These are phyloP conservation scores for Phalacrocorax pelagicus DNA, from an alignment of 2,113 vertebrate species.

Conservation along the genomic window DNA sequence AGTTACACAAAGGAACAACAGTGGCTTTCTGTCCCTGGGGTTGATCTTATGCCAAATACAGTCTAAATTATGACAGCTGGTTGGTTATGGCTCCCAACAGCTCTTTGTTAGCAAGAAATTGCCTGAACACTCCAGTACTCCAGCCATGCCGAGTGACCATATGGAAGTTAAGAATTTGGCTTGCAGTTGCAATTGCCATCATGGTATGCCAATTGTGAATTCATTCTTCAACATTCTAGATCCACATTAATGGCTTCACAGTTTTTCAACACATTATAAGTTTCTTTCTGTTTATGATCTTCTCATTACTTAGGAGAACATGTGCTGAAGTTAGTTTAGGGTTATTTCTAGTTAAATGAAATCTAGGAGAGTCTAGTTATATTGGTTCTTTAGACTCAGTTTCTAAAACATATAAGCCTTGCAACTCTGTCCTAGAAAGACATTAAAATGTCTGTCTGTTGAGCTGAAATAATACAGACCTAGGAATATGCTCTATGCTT, in stretches of 20 bases:
- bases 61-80: neutral
- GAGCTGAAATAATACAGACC: neutral
- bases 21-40: neutral
- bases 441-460: neutral
- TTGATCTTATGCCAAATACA: neutral
- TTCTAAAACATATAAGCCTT: neutral
- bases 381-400: neutral
- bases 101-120: neutral
- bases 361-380: neutral
- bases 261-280: neutral
- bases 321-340: neutral
- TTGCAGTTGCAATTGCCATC: neutral
- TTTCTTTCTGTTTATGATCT: neutral
- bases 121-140: neutral
- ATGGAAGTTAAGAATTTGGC: slow-evolving; percentile 8
- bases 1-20: neutral
- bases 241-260: neutral
- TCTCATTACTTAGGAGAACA: neutral
- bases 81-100: neutral
- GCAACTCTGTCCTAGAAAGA: neutral
- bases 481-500: neutral
- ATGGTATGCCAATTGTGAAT: neutral
- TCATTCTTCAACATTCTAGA: neutral
- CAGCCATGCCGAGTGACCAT: neutral
- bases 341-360: neutral